These are phyloP conservation scores for Hoplostethus mediterraneus DNA, from an alignment of 2,797 vertebrate genomes.

Conservation along the genomic window DNA sequence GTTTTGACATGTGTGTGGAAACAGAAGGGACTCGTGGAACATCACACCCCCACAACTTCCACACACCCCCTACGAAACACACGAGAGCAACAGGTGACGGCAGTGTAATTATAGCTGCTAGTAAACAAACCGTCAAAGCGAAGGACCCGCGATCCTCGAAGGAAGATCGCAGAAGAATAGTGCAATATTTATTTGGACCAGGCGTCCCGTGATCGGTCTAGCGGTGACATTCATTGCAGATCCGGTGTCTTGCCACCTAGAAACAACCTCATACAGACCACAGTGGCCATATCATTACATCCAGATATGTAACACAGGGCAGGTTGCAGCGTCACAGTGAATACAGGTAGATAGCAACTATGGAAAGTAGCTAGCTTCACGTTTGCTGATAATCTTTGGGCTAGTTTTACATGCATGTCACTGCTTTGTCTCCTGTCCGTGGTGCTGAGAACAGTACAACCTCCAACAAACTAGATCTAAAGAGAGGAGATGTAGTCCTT, in stretches of 20 bases:
- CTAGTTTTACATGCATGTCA: background rate
- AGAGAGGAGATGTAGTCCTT: no score
- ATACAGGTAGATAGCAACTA: background rate
- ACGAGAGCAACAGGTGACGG: conserved; percentile 27
- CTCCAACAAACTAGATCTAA: no score
- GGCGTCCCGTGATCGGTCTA: conserved; percentile 25
- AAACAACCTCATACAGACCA: background rate
- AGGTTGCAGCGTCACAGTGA: background rate
- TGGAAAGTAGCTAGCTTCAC: no score
- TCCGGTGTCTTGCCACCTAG: background rate
- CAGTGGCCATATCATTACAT: conserved; percentile 5
- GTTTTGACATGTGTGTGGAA: conserved; percentile 17
- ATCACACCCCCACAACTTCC: background rate
- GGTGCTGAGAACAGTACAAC: background rate
- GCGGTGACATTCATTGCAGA: background rate
- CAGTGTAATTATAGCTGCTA: conserved; percentile 38
- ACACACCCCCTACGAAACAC: background rate
- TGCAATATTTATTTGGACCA: background rate
- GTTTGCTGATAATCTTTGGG: background rate
- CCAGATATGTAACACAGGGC: background rate
- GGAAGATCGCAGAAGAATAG: background rate
- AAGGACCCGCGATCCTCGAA: conserved; percentile 16
- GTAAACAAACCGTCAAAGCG: conserved; percentile 50
- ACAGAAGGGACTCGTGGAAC: conserved; percentile 37
- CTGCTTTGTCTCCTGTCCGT: background rate